phyloP scores from a whole-genome alignment of 2,113 vertebrate genomes.

The Fulica atra region DNA sequence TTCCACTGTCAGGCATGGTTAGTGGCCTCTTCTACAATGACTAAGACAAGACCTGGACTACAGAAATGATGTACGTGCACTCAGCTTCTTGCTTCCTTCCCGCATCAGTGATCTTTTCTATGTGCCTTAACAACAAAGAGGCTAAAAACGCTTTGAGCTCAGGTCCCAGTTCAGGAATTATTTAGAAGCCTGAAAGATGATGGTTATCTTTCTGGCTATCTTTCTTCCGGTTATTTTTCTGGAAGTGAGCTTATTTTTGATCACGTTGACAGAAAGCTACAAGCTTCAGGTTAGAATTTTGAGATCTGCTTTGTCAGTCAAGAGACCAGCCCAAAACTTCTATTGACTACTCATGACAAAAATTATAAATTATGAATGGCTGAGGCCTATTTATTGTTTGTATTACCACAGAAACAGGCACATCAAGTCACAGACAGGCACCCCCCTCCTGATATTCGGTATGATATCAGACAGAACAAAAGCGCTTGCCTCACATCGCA shows the following conservation, averaged over 20 bases:
- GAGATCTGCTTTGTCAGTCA: neutral
- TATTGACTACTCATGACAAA: neutral
- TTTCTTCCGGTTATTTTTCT: conserved; percentile 10
- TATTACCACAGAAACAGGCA: neutral
- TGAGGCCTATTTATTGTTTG: neutral
- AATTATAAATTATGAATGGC: neutral
- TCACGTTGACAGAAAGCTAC: neutral
- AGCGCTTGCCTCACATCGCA: neutral
- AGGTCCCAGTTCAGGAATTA: neutral
- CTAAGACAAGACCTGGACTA: neutral
- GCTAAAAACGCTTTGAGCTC: neutral
- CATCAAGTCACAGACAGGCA: neutral
- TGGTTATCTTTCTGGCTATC: neutral
- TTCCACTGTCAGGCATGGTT: neutral
- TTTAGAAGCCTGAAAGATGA: neutral
- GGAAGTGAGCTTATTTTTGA: conserved; percentile 8
- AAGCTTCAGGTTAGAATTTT: neutral
- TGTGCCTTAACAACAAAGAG: neutral
- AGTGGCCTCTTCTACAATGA: neutral
- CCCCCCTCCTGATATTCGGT: neutral
- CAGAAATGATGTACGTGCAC: neutral
- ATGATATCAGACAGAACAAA: neutral
- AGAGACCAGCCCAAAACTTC: neutral
- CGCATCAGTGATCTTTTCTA: neutral
- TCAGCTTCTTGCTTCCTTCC: neutral